Conservation (phyloP, 1,140 invertebrate genomes). For the Zaprionus lachaisei region DNA sequence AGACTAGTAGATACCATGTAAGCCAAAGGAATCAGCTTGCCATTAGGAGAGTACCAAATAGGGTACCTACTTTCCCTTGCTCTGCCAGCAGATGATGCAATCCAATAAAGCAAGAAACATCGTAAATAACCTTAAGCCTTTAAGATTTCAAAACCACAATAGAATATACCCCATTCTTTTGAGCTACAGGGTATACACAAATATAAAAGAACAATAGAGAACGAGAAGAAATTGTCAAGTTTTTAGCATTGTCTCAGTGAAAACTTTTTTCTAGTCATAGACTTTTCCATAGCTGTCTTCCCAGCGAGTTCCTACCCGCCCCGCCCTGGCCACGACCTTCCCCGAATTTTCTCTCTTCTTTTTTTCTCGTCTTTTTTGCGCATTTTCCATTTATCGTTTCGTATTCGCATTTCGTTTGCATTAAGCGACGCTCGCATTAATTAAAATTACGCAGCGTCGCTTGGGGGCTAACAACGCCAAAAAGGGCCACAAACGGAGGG, state of each 20-base stretch:
- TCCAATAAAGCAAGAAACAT: too few species aligned
- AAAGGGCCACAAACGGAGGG: neutral
- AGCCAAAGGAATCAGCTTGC: neutral
- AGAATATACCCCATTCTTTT: neutral
- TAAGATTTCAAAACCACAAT: neutral
- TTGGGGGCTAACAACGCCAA: conserved; percentile 29
- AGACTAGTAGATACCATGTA: conserved; percentile 3
- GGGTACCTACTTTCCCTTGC: too few species aligned
- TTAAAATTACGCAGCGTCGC: conserved; percentile 75
- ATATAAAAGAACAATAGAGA: conserved; percentile 10
- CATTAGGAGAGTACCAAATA: too few species aligned
- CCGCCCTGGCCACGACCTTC: too few species aligned
- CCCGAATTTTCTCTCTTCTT: conserved; percentile 23
- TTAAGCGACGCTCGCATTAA: conserved; percentile 66
- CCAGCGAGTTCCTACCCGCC: neutral
- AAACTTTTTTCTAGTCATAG: conserved; percentile 29
- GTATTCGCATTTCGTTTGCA: conserved; percentile 67
- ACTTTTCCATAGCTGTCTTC: conserved; percentile 30
- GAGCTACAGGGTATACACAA: conserved; percentile 8
- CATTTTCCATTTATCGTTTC: conserved; percentile 45
- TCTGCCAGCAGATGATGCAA: too few species aligned
- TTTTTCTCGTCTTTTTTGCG: conserved; percentile 35
- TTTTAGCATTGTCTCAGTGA: conserved; percentile 29
- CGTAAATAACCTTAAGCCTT: too few species aligned
- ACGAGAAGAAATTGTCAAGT: conserved; percentile 36